Evolutionary conservation across 2,113 vertebrate genomes (phyloP).

Genomic region (Deroptyus accipitrinus): DNA sequence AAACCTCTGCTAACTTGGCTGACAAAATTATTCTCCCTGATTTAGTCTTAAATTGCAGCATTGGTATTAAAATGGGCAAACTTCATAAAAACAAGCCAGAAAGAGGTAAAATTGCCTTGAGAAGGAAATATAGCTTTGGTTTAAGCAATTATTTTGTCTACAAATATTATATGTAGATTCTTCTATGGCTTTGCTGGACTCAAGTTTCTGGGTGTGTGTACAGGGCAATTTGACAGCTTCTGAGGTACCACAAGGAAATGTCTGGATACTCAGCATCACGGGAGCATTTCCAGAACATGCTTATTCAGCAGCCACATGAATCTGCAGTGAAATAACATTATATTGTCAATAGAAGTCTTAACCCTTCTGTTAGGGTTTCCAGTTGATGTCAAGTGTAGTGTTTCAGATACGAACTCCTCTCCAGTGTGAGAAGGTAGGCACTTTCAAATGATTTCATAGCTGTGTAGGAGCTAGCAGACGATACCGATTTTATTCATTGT

Average conservation of each 20-base stretch:
- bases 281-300: neutral
- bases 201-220: neutral
- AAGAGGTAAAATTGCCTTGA: neutral
- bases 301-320: neutral
- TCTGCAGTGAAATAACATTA: neutral
- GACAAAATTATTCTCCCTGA: neutral
- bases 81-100: neutral
- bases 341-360: neutral
- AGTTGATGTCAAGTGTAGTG: neutral
- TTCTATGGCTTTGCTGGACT: neutral
- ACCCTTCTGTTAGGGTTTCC: neutral
- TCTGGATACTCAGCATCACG: neutral
- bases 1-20: constrained; percentile 4
- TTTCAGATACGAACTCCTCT: neutral
- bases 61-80: constrained; percentile 33
- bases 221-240: neutral
- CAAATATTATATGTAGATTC: neutral
- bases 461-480: neutral
- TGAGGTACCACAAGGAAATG: neutral
- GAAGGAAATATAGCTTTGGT: neutral
- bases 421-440: neutral
- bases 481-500: neutral
- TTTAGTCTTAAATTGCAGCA: neutral
- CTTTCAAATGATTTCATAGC: neutral
- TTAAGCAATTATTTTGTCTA: neutral